Conservation (phyloP, 2,888 invertebrate genomes). For the Rhagonycha fulva region DNA sequence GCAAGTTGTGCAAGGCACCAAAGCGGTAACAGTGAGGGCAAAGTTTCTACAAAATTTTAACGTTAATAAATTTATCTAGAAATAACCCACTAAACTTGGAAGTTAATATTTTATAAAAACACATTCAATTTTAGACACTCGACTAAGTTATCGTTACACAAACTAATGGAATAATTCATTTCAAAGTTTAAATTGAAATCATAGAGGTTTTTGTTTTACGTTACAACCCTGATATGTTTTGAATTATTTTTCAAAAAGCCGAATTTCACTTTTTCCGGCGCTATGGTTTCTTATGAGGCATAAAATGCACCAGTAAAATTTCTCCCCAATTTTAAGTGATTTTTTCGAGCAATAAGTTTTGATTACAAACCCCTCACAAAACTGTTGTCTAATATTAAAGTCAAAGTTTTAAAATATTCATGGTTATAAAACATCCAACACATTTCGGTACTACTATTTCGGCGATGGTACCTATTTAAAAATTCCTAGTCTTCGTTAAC, state of each 20-base stretch:
- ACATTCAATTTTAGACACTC: background rate
- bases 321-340: background rate
- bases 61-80: background rate
- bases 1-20: background rate
- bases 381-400: background rate
- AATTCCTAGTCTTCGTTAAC: background rate
- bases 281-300: background rate
- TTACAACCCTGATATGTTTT: background rate
- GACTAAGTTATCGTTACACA: background rate
- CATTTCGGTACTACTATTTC: background rate
- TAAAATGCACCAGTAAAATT: background rate
- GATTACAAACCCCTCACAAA: background rate
- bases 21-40: background rate
- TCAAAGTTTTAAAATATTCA: background rate
- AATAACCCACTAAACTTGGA: background rate
- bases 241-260: background rate
- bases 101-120: background rate
- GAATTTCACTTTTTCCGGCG: background rate
- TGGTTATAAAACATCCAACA: background rate
- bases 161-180: background rate
- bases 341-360: background rate
- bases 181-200: background rate
- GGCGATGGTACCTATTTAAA: too few relatives aligned
- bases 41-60: background rate
- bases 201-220: background rate